Base-by-base conservation (phyloP, 92 coral and sea anemone genomes). In the Phymanthus crucifer region DNA sequence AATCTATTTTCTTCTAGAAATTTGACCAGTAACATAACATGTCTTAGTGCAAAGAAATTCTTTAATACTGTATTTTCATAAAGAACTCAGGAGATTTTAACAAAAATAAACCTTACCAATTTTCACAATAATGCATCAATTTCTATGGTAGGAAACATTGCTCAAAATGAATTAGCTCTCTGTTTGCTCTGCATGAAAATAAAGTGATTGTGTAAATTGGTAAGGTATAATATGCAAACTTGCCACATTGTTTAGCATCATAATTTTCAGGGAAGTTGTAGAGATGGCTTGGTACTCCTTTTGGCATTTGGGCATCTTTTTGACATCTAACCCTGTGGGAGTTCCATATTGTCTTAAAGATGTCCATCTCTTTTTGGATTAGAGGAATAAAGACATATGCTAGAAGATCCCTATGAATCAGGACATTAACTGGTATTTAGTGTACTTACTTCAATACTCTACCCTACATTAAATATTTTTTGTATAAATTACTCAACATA, bases 371-470 rank as follows among this genome's bases (percentile, higher is more conserved):
- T 75, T 71, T 88, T 70, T 65, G 78, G 40, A 88, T 79, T 13
- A 88, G 29, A 79, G 91, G 85, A 7, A 88, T 83, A 61, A 79
- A 88, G 37, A 83, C 76, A 64, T 83, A 88, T 24, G 91, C 91
- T 82, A 83, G 61, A 38, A 80, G 67, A 72, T 83, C 76, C 57
- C 87, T 82, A 56, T 43, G 27, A 73, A 73, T 33, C 17, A 45
- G 57, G 57, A 50, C 57, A 50, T 50, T 6, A 50, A 50, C 19
- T 12, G 17, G 12, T 14, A 4, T 9, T 16, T 4, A 3, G 3
- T 50, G 12, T 50, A 47, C 19, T 1, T 48, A 48, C 57, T 48
- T 1, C 57, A 48, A 48, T 3, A 48, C 57, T 48, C 11, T 0
- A n/a, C 57, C 14, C 57, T 0, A 48, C 57, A 48, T 48, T 48